These are phyloP conservation scores for Pristionchus entomophagus DNA, from an alignment of 2,888 invertebrate species.

Conservation along the genomic window DNA sequence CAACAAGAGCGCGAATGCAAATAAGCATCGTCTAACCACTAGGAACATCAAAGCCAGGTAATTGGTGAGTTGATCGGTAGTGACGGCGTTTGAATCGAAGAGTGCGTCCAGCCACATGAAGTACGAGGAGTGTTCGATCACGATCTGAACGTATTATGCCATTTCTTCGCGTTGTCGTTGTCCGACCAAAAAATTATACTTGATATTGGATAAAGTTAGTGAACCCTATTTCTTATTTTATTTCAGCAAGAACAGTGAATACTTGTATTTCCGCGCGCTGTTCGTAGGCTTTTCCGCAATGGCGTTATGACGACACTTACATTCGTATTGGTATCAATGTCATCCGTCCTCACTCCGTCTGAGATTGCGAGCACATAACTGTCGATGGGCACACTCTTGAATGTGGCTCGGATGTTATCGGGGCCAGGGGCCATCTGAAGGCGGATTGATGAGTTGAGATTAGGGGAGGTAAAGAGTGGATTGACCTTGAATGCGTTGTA, in stretches of 20 bases:
- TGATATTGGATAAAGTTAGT: no score
- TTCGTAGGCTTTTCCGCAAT: no score
- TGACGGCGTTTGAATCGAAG: slow-evolving; percentile 54
- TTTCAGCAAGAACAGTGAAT: no score
- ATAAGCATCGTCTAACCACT: no score
- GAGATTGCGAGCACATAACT: neutral
- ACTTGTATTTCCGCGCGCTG: no score
- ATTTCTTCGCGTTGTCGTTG: no score
- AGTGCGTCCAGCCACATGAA: slow-evolving; percentile 66
- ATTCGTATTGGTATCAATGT: neutral
- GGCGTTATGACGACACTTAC: no score
- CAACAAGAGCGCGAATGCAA: no score
- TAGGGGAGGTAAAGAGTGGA: neutral
- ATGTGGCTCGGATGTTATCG: neutral
- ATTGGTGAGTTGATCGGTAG: slow-evolving; percentile 59
- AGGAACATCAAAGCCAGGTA: slow-evolving; percentile 61
- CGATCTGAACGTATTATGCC: slow-evolving; percentile 56
- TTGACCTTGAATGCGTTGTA: slow-evolving; percentile 65
- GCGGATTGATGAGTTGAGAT: neutral
- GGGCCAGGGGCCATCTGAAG: slow-evolving; percentile 4
- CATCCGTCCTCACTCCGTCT: slow-evolving; percentile 28
- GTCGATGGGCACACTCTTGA: slow-evolving; percentile 6
- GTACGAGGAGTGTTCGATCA: slow-evolving; percentile 67
- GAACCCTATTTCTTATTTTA: no score
- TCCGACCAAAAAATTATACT: no score